Conservation (phyloP, 2,797 vertebrate species). For the Furcifer pardalis region DNA sequence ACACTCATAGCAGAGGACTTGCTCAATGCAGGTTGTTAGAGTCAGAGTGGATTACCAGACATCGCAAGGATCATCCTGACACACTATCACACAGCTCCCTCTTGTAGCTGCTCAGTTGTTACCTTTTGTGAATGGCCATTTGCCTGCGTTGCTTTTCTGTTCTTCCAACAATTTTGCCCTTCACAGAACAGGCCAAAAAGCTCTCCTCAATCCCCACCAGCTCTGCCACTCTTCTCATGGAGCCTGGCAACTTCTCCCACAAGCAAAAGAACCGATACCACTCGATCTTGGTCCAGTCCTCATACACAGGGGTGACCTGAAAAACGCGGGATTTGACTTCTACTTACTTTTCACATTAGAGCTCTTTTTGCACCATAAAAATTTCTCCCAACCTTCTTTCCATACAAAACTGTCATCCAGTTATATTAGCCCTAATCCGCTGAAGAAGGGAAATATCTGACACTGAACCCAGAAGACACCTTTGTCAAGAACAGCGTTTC, state of each 20-base stretch:
- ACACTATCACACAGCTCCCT: neutral
- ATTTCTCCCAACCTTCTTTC: neutral
- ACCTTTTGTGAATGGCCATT: slow-evolving; percentile 97
- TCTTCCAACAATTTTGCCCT: slow-evolving; percentile 87
- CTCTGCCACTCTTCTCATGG: slow-evolving; percentile 95
- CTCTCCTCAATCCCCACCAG: slow-evolving; percentile 95
- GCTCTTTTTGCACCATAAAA: neutral
- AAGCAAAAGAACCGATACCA: slow-evolving; percentile 98
- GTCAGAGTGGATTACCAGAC: neutral
- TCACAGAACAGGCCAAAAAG: slow-evolving; percentile 92
- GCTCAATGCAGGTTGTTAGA: too few relatives aligned
- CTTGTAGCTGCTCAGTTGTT: slow-evolving; percentile 17
- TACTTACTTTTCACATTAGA: slow-evolving; percentile 28
- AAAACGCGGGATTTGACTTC: slow-evolving; percentile 4
- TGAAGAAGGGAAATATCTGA: neutral
- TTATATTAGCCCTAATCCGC: neutral
- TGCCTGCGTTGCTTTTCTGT: slow-evolving; percentile 93
- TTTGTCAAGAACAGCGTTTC: too few relatives aligned
- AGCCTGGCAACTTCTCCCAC: slow-evolving; percentile 92
- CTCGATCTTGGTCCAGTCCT: slow-evolving; percentile 94
- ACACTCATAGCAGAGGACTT: neutral
- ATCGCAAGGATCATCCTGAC: too few relatives aligned
- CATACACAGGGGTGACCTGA: slow-evolving; percentile 93
- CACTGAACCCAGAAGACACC: too few relatives aligned
- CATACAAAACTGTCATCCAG: neutral